Conservation (phyloP, 2,113 vertebrate genomes). For the Spheniscus mendiculus region DNA sequence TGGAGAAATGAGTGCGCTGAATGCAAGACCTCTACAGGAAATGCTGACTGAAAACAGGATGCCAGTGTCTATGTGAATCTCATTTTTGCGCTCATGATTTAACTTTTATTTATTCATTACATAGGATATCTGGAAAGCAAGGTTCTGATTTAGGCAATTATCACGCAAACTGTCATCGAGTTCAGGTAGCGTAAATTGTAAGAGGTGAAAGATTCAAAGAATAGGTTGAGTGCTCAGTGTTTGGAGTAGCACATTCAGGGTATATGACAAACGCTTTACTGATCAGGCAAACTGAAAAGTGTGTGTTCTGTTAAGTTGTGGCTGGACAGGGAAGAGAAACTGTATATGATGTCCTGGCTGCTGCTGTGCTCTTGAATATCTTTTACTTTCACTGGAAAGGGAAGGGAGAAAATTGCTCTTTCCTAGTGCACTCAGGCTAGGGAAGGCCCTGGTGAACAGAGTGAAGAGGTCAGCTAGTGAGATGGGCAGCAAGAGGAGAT, state of each 20-base stretch:
- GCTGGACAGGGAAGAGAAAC: neutral
- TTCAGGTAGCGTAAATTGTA: neutral
- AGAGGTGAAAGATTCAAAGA: neutral
- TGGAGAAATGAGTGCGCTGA: neutral
- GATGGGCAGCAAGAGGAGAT: neutral
- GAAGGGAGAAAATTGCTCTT: neutral
- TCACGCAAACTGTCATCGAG: neutral
- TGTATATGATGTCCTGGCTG: neutral
- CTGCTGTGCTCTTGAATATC: neutral
- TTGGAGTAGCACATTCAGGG: neutral
- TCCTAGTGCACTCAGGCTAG: rapidly evolving
- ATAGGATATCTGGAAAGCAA: neutral
- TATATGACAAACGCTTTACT: neutral
- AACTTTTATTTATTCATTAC: neutral
- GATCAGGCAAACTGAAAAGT: neutral
- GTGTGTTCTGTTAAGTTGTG: neutral
- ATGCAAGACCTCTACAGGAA: neutral
- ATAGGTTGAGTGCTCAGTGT: neutral
- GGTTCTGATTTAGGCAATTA: neutral
- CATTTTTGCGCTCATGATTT: neutral
- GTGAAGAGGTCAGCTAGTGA: neutral
- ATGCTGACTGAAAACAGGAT: neutral
- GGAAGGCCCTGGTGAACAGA: neutral
- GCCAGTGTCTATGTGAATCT: neutral
- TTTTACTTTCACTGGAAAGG: neutral